Evolutionary conservation across 2,113 vertebrate genomes (phyloP).

Genomic region (Cromileptes altivelis): DNA sequence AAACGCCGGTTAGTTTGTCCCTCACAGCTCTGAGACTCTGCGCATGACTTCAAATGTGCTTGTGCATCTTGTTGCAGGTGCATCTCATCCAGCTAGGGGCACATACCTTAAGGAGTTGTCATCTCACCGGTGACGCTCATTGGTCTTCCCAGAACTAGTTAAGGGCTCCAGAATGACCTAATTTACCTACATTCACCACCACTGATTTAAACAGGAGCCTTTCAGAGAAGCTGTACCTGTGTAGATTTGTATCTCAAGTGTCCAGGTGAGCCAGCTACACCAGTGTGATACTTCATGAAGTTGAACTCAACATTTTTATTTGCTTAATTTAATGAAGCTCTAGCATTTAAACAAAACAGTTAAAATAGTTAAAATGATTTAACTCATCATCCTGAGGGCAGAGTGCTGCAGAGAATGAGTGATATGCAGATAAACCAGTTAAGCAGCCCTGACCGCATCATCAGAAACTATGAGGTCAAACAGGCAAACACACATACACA

Average conservation of each 20-base stretch:
- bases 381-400: neutral
- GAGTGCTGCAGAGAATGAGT: neutral
- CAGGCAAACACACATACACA: neutral
- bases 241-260: neutral
- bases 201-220: neutral
- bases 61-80: constrained; percentile 65
- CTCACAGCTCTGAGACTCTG: neutral
- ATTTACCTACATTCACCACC: neutral
- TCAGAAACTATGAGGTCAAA: constrained; percentile 36
- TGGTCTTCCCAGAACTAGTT: neutral
- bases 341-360: neutral
- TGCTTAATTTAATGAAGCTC: neutral
- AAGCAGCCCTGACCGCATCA: constrained; percentile 17
- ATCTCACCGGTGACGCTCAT: constrained; percentile 52
- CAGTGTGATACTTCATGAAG: neutral
- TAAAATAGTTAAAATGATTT: neutral
- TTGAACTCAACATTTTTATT: no score
- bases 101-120: constrained; percentile 64
- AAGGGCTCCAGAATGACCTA: constrained; percentile 22
- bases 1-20: neutral
- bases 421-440: constrained; percentile 70
- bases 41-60: neutral
- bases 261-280: neutral
- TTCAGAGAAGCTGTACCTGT: no score
- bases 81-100: constrained; percentile 46